phyloP scores from a whole-genome alignment of 1,140 invertebrate genomes.

The Pinna nobilis region DNA sequence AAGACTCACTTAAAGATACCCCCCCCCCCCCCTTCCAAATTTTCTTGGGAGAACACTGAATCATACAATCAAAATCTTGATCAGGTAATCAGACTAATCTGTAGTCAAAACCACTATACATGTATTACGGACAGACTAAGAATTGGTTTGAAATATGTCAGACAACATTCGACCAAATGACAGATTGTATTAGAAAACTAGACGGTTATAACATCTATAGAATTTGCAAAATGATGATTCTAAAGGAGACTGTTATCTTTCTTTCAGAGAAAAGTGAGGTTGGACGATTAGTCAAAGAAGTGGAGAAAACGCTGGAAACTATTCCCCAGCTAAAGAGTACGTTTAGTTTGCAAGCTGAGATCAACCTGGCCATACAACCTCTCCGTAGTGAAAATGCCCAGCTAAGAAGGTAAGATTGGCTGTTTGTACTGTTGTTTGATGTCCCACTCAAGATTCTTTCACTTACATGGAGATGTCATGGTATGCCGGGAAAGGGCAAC shows the following conservation, averaged over 20 bases:
- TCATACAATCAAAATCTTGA: no score
- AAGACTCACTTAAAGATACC: neutral
- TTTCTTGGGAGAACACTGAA: no score
- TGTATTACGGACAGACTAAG: neutral
- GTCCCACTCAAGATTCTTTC: neutral
- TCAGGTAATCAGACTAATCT: no score
- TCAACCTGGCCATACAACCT: slow-evolving; percentile 62
- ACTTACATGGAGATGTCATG: neutral
- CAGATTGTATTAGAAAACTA: neutral
- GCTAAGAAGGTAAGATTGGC: slow-evolving; percentile 51
- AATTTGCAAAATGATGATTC: no score
- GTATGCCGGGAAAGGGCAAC: neutral
- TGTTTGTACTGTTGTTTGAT: neutral
- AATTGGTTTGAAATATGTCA: neutral
- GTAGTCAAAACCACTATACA: no score
- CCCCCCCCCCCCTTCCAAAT: neutral
- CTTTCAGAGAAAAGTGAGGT: slow-evolving; percentile 59
- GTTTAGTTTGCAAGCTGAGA: slow-evolving; percentile 61
- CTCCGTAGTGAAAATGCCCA: slow-evolving; percentile 64
- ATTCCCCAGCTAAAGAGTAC: slow-evolving; percentile 57
- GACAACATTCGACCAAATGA: no score
- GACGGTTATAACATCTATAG: no score
- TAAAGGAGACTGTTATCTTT: no score
- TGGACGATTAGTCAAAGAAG: slow-evolving; percentile 49
- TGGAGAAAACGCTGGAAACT: slow-evolving; percentile 51